Conservation (phyloP, 2,888 invertebrate genomes). For the Spatulosminthurus flaviceps region DNA sequence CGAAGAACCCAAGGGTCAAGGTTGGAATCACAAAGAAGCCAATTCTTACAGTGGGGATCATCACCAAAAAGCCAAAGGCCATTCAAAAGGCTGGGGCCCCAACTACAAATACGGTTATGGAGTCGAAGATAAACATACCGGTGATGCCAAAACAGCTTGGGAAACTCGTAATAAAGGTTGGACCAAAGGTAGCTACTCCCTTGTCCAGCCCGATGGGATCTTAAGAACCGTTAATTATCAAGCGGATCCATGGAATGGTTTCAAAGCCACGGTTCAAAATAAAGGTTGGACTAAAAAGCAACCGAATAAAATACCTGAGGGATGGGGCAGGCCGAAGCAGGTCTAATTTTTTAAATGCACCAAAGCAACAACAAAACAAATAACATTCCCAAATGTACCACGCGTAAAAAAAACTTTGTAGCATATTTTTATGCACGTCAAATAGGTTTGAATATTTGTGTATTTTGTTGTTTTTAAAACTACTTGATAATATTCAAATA, state of each 20-base stretch:
- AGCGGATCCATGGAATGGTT: slow-evolving; percentile 33
- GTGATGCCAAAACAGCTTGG: slow-evolving; percentile 3
- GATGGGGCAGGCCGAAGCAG: too few species aligned
- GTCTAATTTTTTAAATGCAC: background rate
- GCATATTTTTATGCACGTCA: too few species aligned
- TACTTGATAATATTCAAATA: too few species aligned
- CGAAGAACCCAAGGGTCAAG: background rate
- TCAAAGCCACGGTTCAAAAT: slow-evolving; percentile 16
- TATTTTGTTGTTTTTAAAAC: too few species aligned
- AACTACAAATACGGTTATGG: slow-evolving; percentile 32
- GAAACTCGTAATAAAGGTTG: background rate
- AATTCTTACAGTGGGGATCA: too few species aligned
- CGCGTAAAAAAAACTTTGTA: too few species aligned
- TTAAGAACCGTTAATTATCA: slow-evolving; percentile 16
- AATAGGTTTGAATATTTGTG: too few species aligned
- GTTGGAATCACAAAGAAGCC: background rate
- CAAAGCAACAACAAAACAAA: too few species aligned
- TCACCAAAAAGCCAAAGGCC: too few species aligned
- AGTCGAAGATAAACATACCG: slow-evolving; percentile 14
- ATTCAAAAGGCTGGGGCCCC: slow-evolving; percentile 65
- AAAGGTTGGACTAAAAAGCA: slow-evolving; percentile 1
- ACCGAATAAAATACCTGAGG: background rate
- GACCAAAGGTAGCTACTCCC: slow-evolving; percentile 20
- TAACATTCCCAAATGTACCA: too few species aligned
- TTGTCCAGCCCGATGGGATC: slow-evolving; percentile 26